Percentiles rank a stretch among this genome's conserved stretches.
phyloP scores from a whole-genome alignment of 2,113 vertebrate genomes.

The Clarias batrachus region DNA sequence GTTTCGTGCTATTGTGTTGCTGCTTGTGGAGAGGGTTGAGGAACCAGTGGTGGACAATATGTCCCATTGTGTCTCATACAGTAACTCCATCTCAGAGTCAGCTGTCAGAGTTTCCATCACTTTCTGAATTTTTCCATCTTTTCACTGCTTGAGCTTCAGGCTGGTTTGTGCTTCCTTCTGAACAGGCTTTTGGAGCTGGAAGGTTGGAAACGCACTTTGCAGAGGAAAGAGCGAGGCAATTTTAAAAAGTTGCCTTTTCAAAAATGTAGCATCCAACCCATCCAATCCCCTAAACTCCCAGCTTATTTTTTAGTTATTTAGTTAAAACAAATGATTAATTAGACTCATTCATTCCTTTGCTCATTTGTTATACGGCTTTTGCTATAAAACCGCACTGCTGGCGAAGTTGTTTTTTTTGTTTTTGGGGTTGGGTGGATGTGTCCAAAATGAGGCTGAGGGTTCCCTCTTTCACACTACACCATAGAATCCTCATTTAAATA shows the following conservation, averaged over 20 bases:
- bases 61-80: constrained; percentile 2
- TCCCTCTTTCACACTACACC: no score
- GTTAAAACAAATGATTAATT: background rate
- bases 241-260: background rate
- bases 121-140: constrained; percentile 6
- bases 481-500: no score
- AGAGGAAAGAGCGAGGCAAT: background rate
- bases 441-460: no score
- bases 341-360: no score
- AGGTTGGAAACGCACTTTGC: background rate
- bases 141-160: background rate
- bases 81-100: background rate
- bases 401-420: no score
- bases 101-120: background rate
- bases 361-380: no score
- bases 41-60: constrained; percentile 16
- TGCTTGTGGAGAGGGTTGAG: constrained; percentile 13
- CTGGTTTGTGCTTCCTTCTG: background rate
- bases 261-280: background rate
- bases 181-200: background rate
- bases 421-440: no score
- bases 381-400: no score
- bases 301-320: background rate
- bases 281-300: background rate
- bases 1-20: background rate